Evolutionary conservation across 2,113 vertebrate species (phyloP).

Genomic region (Bujurquina vittata): DNA sequence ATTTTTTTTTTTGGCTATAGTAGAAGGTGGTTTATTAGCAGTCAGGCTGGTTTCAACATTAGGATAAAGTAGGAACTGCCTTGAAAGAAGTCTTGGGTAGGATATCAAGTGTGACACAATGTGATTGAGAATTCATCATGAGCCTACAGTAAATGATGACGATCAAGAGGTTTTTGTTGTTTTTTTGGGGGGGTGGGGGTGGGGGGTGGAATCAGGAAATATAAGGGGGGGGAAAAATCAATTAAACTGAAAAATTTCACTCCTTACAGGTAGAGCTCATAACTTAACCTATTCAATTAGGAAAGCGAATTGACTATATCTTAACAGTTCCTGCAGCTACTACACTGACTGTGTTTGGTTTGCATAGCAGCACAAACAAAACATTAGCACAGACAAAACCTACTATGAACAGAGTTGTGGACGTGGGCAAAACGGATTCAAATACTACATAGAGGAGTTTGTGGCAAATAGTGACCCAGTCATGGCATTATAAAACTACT

Average conservation of each 20-base stretch:
- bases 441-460: neutral
- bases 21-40: neutral
- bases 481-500: neutral
- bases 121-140: neutral
- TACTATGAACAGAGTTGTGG: constrained; percentile 53
- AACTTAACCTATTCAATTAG: neutral
- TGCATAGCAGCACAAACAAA: constrained; percentile 9
- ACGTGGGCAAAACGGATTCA: neutral
- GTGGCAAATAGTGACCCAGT: neutral
- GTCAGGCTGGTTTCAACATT: neutral
- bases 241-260: neutral
- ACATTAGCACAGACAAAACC: constrained; percentile 8
- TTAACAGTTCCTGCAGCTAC: neutral
- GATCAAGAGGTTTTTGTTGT: too few species aligned
- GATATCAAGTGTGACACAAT: neutral
- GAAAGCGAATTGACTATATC: neutral
- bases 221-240: too few species aligned
- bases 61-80: neutral
- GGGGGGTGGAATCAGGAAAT: neutral
- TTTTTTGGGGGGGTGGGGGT: too few species aligned
- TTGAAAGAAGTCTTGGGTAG: neutral
- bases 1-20: neutral
- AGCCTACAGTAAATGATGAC: neutral
- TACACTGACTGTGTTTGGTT: neutral
- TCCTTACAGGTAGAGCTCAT: neutral